Base-by-base conservation (phyloP, 1,140 invertebrate genomes). In the Neodiprion virginianus region DNA sequence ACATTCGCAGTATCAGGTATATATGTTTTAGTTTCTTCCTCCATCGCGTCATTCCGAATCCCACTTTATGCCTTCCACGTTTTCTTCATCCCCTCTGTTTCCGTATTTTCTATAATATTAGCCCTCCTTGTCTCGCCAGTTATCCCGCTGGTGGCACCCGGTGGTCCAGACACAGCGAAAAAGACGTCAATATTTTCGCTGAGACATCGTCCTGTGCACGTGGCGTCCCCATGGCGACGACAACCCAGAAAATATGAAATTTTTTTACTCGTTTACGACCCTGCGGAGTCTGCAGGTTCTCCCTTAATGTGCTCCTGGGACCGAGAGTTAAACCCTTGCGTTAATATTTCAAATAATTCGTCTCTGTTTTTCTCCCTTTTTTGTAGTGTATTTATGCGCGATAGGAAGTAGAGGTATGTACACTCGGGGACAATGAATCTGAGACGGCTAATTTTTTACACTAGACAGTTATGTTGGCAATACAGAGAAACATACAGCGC, bases 181-280 rank as follows among this genome's bases (percentile, higher is more conserved):
- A 61, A 61, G 53, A 61, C 53, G 53, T 61, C 53, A 7, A 61
- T 61, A 61, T 61, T 61, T 61, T 61, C 53, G 53, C 53, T 61
- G n/a, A 61, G n/a, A 40, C 28, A 40, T 40, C 2, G 28, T 40
- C 28, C 28, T 40, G 8, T 5, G 28, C 53, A 61, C 53, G 53
- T 61, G 53, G 53, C 53, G 53, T 61, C 53, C 53, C 53, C 53
- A 61, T 61, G 53, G 53, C 53, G 53, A 61, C 53, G 53, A 61
- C 11, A 61, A 61, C 11, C 53, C 11, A 61, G 53, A 61, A 11
- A 61, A 61, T 61, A 61, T 61, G 8, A 61, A 61, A 61, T 61
- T 61, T 61, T 61, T 12, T 61, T 61, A 17, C 53, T 4, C 53
- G 11, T 61, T 61, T 61, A 61, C n/a, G 53, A 61, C 53, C 5